phyloP scores from a whole-genome alignment of 2,113 vertebrate genomes.

The Electrona antarctica region DNA sequence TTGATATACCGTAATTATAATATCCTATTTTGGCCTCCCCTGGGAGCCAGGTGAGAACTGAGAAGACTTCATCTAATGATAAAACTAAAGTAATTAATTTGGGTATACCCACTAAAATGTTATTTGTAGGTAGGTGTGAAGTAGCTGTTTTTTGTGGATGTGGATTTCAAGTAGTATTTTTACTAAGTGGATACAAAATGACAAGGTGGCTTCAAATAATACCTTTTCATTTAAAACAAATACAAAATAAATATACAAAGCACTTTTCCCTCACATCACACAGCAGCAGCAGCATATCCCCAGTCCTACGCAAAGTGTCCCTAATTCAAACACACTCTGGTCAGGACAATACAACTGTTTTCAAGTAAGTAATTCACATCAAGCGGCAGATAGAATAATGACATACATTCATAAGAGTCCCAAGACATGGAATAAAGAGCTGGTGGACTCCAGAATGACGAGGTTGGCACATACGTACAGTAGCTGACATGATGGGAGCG shows the following conservation, averaged over 20 bases:
- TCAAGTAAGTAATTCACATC: conserved; percentile 29
- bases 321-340: conserved; percentile 10
- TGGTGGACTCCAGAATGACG: not conserved
- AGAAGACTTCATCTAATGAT: not conserved
- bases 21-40: not conserved
- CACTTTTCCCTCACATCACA: not conserved
- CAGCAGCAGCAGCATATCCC: conserved; percentile 41
- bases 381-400: conserved; percentile 12
- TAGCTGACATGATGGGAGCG: not conserved
- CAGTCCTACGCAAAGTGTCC: conserved; percentile 9
- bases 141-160: not conserved
- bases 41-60: conserved; percentile 5
- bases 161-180: not conserved
- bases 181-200: not conserved
- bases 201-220: too few relatives aligned
- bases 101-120: not conserved
- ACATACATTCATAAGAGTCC: conserved; percentile 15
- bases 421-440: not conserved
- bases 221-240: not conserved
- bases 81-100: not conserved
- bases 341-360: conserved; percentile 23
- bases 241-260: not conserved
- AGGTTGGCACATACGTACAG: not conserved
- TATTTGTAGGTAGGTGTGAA: not conserved
- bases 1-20: too few relatives aligned